A percentile compares a stretch with the other conserved stretches of the same genome.
Evolutionary conservation across 2,113 vertebrate species (phyloP).

Genomic region (Eulemur macaco): DNA sequence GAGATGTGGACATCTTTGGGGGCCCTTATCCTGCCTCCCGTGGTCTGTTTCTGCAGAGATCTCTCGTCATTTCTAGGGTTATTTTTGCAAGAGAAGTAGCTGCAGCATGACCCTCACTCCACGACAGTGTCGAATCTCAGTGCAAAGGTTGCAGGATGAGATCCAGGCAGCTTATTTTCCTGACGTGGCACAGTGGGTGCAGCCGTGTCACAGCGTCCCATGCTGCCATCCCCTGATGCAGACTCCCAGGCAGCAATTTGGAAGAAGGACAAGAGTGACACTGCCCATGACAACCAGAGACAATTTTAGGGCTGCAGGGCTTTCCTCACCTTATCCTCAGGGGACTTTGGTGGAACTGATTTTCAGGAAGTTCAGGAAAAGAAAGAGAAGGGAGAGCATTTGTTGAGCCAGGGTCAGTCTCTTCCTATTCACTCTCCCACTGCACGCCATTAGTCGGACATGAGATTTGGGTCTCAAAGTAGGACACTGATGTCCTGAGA

Average conservation of each 20-base stretch:
- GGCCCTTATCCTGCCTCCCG: background rate
- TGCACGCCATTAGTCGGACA: background rate
- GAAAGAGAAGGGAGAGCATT: background rate
- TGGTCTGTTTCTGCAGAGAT: background rate
- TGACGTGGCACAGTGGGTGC: background rate
- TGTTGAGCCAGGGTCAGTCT: background rate
- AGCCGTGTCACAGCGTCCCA: background rate
- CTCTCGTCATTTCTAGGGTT: background rate
- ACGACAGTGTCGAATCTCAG: background rate
- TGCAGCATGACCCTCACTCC: background rate
- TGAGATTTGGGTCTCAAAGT: background rate
- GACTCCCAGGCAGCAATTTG: background rate
- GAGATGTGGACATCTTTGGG: rapidly evolving
- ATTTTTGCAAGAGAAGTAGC: background rate
- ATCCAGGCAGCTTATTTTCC: background rate
- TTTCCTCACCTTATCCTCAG: background rate
- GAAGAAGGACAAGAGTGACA: background rate
- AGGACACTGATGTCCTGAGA: background rate
- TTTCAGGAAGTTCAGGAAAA: background rate
- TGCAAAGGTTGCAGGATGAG: background rate
- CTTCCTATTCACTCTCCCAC: background rate
- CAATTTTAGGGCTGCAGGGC: background rate
- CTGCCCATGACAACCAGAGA: background rate
- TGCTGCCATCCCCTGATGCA: background rate
- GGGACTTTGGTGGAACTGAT: background rate